Percentiles rank a stretch among this genome's conserved stretches.
These are phyloP conservation scores for Neodiprion virginianus DNA, from an alignment of 1,140 invertebrate genomes.

Conservation along the genomic window DNA sequence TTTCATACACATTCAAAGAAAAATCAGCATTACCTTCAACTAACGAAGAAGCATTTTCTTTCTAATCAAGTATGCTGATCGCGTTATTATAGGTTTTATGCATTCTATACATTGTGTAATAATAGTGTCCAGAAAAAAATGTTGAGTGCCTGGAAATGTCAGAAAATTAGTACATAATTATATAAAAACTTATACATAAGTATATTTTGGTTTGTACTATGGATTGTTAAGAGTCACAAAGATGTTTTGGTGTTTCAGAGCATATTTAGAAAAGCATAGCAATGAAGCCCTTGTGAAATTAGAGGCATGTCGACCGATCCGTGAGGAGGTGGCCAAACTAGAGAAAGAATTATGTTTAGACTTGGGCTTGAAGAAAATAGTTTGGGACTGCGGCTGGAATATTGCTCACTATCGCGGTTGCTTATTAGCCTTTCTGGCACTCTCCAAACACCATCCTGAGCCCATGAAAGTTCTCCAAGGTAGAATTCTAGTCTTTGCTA, in stretches of 20 bases:
- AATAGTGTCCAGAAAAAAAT: too few species aligned
- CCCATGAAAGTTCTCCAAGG: constrained; percentile 72
- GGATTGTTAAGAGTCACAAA: too few species aligned
- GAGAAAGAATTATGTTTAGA: constrained; percentile 63
- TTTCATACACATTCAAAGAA: too few species aligned
- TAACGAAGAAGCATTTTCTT: too few species aligned
- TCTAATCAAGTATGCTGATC: too few species aligned
- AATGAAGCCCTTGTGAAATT: constrained; percentile 67
- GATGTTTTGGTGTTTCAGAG: constrained; percentile 46
- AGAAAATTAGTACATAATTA: too few species aligned
- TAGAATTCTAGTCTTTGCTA: constrained; percentile 81
- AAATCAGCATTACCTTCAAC: too few species aligned
- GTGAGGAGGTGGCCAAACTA: constrained; percentile 72
- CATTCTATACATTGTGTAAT: too few species aligned
- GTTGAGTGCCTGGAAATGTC: too few species aligned
- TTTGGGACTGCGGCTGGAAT: constrained; percentile 89
- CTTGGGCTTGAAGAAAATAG: constrained; percentile 67
- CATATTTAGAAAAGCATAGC: constrained; percentile 73
- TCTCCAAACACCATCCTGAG: constrained; percentile 74
- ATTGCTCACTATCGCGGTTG: constrained; percentile 85
- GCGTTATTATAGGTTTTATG: too few species aligned
- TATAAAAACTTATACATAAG: too few species aligned
- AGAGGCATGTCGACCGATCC: constrained; percentile 67
- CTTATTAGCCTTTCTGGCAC: constrained; percentile 75
- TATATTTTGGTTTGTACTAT: too few species aligned